These are phyloP conservation scores for Elysia chlorotica DNA, from an alignment of 1,140 invertebrate genomes.

Conservation along the genomic window DNA sequence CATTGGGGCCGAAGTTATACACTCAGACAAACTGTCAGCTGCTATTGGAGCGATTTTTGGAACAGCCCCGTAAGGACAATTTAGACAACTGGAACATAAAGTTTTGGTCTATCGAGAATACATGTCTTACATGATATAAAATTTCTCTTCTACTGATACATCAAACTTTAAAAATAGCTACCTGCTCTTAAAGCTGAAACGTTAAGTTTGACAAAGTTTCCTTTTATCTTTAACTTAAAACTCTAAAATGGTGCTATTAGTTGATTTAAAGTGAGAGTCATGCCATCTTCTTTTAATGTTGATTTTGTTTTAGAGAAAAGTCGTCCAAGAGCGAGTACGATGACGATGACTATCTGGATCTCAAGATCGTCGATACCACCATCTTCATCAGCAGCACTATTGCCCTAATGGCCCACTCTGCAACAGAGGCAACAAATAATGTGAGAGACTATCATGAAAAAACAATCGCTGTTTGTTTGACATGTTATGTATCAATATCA, in stretches of 20 bases:
- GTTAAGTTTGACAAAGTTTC: too few relatives aligned
- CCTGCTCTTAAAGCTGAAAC: too few relatives aligned
- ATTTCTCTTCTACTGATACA: too few relatives aligned
- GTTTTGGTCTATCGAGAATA: background rate
- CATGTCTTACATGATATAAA: background rate
- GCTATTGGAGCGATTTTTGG: constrained; percentile 16
- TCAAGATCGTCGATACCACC: constrained; percentile 33
- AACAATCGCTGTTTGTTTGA: too few relatives aligned
- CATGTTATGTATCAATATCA: too few relatives aligned
- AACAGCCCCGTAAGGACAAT: constrained; percentile 13
- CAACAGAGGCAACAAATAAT: constrained; percentile 31
- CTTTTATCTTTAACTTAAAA: too few relatives aligned
- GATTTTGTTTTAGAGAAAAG: too few relatives aligned
- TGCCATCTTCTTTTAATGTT: too few relatives aligned
- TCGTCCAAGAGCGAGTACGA: constrained; percentile 24
- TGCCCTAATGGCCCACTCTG: constrained; percentile 31
- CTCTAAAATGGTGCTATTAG: too few relatives aligned
- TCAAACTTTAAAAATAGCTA: too few relatives aligned
- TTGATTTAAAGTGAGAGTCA: too few relatives aligned
- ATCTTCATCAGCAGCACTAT: constrained; percentile 34
- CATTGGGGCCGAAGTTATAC: constrained; percentile 35
- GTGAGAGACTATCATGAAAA: too few relatives aligned
- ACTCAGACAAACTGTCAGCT: constrained; percentile 29
- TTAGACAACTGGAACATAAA: background rate
- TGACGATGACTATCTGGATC: constrained; percentile 24